Evolutionary conservation across 2,888 invertebrate species (phyloP).

Genomic region (Sphecodes monilicornis): DNA sequence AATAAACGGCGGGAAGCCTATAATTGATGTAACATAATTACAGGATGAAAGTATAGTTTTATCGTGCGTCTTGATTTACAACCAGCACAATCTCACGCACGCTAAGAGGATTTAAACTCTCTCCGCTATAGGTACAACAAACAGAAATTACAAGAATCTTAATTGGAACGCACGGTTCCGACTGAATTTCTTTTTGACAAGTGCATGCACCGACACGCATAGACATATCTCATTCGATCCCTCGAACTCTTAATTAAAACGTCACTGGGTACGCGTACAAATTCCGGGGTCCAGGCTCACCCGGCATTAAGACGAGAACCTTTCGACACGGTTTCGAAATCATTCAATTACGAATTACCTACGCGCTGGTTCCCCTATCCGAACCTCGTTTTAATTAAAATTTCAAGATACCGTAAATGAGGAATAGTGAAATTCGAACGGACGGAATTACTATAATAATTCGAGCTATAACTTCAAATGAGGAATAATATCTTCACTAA

Average conservation of each 20-base stretch:
- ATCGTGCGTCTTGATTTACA: slow-evolving; percentile 13
- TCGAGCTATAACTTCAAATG: background rate
- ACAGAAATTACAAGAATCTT: slow-evolving; percentile 28
- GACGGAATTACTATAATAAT: background rate
- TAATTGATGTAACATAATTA: slow-evolving; percentile 25
- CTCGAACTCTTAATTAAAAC: slow-evolving; percentile 39
- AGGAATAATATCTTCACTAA: background rate
- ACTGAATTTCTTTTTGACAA: slow-evolving; percentile 27
- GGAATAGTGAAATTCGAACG: background rate
- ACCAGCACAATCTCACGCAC: slow-evolving; percentile 1
- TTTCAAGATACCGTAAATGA: background rate
- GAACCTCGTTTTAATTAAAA: background rate
- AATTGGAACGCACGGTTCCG: slow-evolving; percentile 38
- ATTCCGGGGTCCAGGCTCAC: slow-evolving; percentile 23
- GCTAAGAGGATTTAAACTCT: slow-evolving; percentile 3
- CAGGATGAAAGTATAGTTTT: slow-evolving; percentile 8
- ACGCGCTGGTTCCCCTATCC: background rate
- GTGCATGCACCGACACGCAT: slow-evolving; percentile 14
- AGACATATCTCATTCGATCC: slow-evolving; percentile 31
- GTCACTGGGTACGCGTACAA: slow-evolving; percentile 21
- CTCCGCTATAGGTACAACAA: background rate
- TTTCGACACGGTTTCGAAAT: slow-evolving; percentile 41
- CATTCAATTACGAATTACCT: slow-evolving; percentile 26
- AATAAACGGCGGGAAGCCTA: background rate
- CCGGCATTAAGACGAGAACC: slow-evolving; percentile 24